Base-by-base conservation (phyloP, 2,113 vertebrate genomes). In the Pyrgilauda ruficollis region DNA sequence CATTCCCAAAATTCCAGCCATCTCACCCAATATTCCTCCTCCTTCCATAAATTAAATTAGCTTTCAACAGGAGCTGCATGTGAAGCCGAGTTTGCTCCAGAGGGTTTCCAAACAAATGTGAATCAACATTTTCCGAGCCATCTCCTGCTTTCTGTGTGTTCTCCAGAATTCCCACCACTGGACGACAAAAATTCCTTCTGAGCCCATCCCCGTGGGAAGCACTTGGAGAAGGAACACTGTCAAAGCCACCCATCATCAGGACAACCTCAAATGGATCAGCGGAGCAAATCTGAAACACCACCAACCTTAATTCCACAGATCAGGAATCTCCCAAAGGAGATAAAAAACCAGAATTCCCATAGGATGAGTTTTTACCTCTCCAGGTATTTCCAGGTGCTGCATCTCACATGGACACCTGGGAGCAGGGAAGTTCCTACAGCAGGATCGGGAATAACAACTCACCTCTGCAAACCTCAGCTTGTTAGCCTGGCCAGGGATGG, bases 261-360 rank as follows among this genome's bases (percentile, higher is more conserved):
- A 52, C 23, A 53, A 53, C 15, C 6, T 26, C 0, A 0, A 33
- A n/a, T 1, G 4, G 2, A 16, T 4, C 7, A 44, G 46, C 2
- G 43, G 30, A 39, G 35, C 20, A 43, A 35, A 15, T 3, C 1
- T 20, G 4, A 26, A 50, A 26, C 61, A 26, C 26, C 63, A n/a
- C 70, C 62, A 28, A 28, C 41, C 30, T 64, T 6, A 33, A 39
- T 5, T 44, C 31, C 13, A 35, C 0, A 0, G 59, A 8, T 28
- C 13, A 15, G 49, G 44, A 61, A 78, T 2, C 24, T 81, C 53
- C 17, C 11, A 0, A 9, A 28, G 21, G 2, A 24, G 10, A 13
- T 6, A 27, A 44, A 22, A 11, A 19, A 19, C 2, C n/a, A 15
- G 2, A 30, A 76, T 17, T 61, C 26, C 63, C 47, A 9, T 0